Evolutionary conservation across 1,140 invertebrate species (phyloP).

Genomic region (Platorchestia sp.): DNA sequence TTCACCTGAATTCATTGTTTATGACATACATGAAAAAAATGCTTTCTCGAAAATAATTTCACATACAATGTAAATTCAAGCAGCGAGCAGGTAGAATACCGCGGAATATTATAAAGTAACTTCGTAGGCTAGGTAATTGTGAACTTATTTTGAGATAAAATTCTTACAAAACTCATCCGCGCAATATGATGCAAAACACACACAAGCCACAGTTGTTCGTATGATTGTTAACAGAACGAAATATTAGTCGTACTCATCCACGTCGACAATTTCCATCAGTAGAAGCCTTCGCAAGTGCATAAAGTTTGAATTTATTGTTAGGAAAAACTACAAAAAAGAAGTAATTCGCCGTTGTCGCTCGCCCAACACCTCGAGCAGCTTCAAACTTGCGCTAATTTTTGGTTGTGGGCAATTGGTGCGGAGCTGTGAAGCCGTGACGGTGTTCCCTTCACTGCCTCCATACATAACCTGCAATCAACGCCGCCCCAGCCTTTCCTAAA

Average conservation of each 20-base stretch:
- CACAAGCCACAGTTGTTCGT: too few species aligned
- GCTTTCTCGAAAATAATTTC: too few species aligned
- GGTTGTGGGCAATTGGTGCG: background rate
- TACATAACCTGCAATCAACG: background rate
- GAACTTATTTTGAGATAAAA: too few species aligned
- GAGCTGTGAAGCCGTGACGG: background rate
- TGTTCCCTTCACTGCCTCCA: too few species aligned
- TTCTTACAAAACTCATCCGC: too few species aligned
- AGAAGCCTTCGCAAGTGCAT: background rate
- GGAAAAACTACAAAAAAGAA: background rate
- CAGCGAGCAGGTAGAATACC: too few species aligned
- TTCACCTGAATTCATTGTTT: too few species aligned
- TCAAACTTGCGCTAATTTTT: background rate
- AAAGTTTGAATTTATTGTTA: background rate
- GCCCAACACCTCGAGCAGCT: background rate
- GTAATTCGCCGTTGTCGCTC: background rate
- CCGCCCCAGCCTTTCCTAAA: background rate
- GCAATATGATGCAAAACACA: too few species aligned
- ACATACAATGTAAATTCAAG: too few species aligned
- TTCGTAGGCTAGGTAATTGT: too few species aligned
- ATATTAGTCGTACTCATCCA: background rate
- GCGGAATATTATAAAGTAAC: too few species aligned
- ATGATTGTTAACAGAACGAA: background rate
- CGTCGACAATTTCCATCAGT: background rate
- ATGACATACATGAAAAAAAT: too few species aligned